Conservation (phyloP, 2,113 vertebrate genomes). For the Bombycilla garrulus region DNA sequence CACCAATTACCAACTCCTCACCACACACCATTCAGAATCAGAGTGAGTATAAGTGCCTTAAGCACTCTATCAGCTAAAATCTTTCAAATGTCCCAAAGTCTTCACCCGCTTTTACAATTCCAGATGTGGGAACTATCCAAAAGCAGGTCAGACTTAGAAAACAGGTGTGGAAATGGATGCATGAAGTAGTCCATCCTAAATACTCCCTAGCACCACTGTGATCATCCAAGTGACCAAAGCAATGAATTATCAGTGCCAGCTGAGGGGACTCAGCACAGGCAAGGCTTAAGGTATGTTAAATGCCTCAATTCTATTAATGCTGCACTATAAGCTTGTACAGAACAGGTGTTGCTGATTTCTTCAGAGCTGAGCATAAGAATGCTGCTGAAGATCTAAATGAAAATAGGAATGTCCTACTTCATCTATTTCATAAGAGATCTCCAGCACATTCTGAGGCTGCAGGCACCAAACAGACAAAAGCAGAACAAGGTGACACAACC, state of each 20-base stretch:
- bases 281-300: background rate
- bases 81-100: background rate
- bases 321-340: background rate
- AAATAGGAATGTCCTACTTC: background rate
- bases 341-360: background rate
- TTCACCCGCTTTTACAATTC: background rate
- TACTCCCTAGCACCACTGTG: background rate
- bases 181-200: background rate
- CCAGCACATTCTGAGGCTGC: background rate
- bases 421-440: background rate
- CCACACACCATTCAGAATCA: background rate
- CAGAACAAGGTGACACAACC: background rate
- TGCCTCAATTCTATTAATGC: background rate
- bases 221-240: background rate
- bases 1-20: background rate
- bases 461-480: background rate
- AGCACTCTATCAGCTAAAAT: accelerated
- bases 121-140: background rate
- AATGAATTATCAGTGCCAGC: background rate
- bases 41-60: background rate
- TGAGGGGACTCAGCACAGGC: background rate
- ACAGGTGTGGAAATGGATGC: background rate
- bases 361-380: background rate
- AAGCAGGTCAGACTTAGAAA: background rate
- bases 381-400: background rate